Percentiles rank a stretch among this genome's conserved stretches.
Conservation (phyloP, 2,113 vertebrate species). For the Delphinus delphis region DNA sequence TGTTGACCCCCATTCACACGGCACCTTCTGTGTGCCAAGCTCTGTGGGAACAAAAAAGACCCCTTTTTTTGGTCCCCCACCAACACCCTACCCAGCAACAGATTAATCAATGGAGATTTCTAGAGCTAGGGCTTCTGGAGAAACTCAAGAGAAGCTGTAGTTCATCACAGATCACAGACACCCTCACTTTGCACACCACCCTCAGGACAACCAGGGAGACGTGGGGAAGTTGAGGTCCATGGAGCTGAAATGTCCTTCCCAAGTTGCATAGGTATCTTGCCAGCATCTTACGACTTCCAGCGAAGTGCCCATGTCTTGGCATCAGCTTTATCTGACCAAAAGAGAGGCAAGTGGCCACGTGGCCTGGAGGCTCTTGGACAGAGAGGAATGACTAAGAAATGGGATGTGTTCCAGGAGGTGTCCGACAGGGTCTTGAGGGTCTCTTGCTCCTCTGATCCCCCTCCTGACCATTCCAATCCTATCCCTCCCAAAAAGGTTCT, state of each 20-base stretch:
- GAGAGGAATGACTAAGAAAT: not conserved
- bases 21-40: not conserved
- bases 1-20: accelerated
- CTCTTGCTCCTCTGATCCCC: not conserved
- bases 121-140: not conserved
- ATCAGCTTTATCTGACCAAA: accelerated
- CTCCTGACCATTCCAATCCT: not conserved
- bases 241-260: not conserved
- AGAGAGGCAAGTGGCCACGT: not conserved
- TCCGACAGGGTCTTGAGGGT: not conserved
- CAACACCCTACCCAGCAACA: too few relatives aligned
- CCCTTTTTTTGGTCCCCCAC: not conserved
- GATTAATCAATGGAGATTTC: not conserved
- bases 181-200: too few relatives aligned
- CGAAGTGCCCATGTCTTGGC: not conserved
- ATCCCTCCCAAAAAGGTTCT: not conserved
- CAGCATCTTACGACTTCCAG: not conserved
- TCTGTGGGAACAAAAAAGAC: not conserved
- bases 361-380: accelerated
- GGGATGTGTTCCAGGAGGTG: too few relatives aligned
- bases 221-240: not conserved
- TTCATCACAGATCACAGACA: not conserved
- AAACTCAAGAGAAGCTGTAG: not conserved
- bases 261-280: not conserved
- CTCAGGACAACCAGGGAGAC: not conserved